These are phyloP conservation scores for Paragorgia papillata DNA, from an alignment of 92 coral and sea anemone species.

Conservation along the genomic window DNA sequence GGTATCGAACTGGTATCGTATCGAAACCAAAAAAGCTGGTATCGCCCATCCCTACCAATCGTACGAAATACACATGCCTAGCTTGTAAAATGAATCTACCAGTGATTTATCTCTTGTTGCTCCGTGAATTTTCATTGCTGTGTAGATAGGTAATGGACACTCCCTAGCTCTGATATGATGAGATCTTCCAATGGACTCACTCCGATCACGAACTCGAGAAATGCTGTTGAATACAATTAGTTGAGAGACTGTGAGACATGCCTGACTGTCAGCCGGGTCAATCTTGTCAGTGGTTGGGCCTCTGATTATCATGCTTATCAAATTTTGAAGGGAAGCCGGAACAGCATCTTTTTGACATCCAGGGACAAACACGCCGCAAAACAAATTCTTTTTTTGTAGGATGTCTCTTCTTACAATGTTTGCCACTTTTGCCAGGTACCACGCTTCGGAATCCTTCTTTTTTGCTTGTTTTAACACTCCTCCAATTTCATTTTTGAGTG, in stretches of 20 bases:
- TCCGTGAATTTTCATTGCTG: constrained; percentile 67
- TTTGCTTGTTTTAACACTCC: constrained; percentile 27
- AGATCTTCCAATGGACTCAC: constrained; percentile 39
- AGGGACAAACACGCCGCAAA: constrained; percentile 51
- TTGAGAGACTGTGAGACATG: constrained; percentile 66
- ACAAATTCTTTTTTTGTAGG: constrained; percentile 49
- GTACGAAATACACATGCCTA: constrained; percentile 63
- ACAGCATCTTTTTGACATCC: constrained; percentile 48
- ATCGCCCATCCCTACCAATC: too few relatives aligned
- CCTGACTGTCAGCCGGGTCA: constrained; percentile 46
- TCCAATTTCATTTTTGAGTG: constrained; percentile 62
- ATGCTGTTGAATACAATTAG: constrained; percentile 61
- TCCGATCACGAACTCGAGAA: constrained; percentile 32
- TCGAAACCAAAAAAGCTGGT: too few relatives aligned
- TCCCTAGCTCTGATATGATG: constrained; percentile 53
- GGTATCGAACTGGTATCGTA: too few relatives aligned
- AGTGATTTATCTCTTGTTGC: constrained; percentile 47
- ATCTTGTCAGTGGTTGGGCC: constrained; percentile 48
- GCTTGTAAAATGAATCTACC: constrained; percentile 56
- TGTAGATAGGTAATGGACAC: constrained; percentile 60
- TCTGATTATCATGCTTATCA: constrained; percentile 55
- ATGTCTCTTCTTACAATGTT: constrained; percentile 64
- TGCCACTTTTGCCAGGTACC: constrained; percentile 64
- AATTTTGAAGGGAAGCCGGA: constrained; percentile 53
- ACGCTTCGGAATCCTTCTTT: constrained; percentile 59